Evolutionary conservation across 2,797 vertebrate species (phyloP), one percentile per base, ranked within the genome.

Genomic region (Gobio occitaniae): DNA sequence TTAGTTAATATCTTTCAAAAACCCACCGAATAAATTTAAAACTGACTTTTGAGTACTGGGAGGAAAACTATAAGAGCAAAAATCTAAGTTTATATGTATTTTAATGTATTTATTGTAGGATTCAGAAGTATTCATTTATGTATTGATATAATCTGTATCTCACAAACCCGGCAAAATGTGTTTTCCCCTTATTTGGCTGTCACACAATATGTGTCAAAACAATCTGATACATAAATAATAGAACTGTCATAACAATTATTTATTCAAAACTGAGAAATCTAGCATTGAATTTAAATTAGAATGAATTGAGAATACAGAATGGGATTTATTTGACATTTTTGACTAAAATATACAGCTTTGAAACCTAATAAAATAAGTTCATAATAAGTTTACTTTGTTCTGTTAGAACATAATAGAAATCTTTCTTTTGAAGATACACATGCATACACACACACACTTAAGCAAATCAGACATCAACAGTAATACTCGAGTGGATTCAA

Each of bases 201-300:
- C 38, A 47, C 21, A 44, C 56, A 29, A 13, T 48, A 10, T n/a
- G 21, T 21, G 78, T 36, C 61, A 79, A 79, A 25, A 79, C 16
- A 66, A 79, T 66, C 41, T 79, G 63, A 79, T 41, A 41, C 5
- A 78, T 61, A 38, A 61, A 61, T 78, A 78, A 59, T 61, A 25
- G 36, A 78, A 78, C 75, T 16, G 75, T 61, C 52, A 44, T 15
- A 50, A 50, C 61, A 79, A 79, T 66, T 66, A 65, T 80, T 80
- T 66, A 79, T 25, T 25, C 17, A 17, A 44, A 44, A 52, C 16
- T 41, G n/a, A 66, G 29, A 66, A 77, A 77, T 61, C 54, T 61
- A 61, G 54, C 21, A 25, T 3, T 54, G 50, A 76, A 44, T 79
- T 52, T 79, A 65, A 66, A 79, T 66, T 32, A 79, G 16, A 78